Evolutionary conservation across 2,888 invertebrate species (phyloP).

Genomic region (Dromius quadrimaculatus): DNA sequence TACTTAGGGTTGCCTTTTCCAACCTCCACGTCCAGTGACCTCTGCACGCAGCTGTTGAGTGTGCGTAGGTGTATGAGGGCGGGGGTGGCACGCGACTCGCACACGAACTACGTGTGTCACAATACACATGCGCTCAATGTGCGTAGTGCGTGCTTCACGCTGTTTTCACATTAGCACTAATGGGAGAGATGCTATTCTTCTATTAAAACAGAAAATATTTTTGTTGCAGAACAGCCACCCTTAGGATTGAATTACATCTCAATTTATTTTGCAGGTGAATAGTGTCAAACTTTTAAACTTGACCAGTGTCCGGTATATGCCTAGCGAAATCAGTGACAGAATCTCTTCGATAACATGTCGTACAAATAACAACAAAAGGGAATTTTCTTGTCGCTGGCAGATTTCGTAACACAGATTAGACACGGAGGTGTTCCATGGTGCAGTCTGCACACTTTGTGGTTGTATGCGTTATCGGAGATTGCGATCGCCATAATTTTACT

Average conservation of each 20-base stretch:
- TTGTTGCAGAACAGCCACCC: not conserved
- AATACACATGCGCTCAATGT: conserved; percentile 1
- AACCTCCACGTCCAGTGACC: conserved; percentile 10
- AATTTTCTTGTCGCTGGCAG: conserved; percentile 18
- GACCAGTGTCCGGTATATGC: too few species aligned
- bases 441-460: not conserved
- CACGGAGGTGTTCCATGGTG: not conserved
- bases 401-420: not conserved
- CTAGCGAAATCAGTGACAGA: conserved; percentile 10
- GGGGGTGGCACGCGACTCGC: conserved; percentile 23
- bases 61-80: not conserved
- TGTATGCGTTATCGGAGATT: not conserved
- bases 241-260: conserved; percentile 1
- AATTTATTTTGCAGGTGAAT: conserved; percentile 13
- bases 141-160: conserved; percentile 14
- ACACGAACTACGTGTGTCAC: conserved; percentile 18
- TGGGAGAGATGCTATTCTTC: not conserved
- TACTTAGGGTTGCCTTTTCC: not conserved
- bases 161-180: conserved; percentile 41
- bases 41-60: conserved; percentile 18
- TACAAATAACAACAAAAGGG: conserved; percentile 23
- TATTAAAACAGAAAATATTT: not conserved
- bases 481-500: not conserved
- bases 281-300: not conserved
- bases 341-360: not conserved